Base-by-base conservation (phyloP, 1,140 invertebrate genomes). In the Phymorhynchus buccinoides region DNA sequence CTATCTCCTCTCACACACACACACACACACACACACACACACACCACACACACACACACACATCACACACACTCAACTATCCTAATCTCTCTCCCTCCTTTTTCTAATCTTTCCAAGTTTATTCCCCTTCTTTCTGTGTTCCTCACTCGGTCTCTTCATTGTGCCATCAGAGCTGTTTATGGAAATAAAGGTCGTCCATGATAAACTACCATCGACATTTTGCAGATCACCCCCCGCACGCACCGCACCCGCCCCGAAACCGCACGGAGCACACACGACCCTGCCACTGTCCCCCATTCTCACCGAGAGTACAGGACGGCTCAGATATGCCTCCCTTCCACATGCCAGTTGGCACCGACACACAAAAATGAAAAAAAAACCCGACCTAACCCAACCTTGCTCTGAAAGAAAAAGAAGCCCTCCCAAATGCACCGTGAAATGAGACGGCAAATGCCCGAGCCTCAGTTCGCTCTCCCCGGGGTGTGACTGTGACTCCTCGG, bases 341-440 rank as follows among this genome's bases (percentile, higher is more conserved):
- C 68, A 14, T 32, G 27, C 41, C 52, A 80, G 39, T 30, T 35
- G n/a, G 48, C 52, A n/a, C n/a, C n/a, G n/a, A n/a, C n/a, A n/a
- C n/a, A n/a, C n/a, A n/a, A n/a, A n/a, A n/a, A n/a, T n/a, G n/a
- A n/a, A n/a, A 9, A 42, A 62, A n/a, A 56, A 56, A 22, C 6
- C 35, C 37, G 27, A 7, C n/a, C n/a, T n/a, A n/a, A n/a, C n/a
- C n/a, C n/a, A n/a, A n/a, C n/a, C n/a, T n/a, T n/a, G n/a, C n/a
- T n/a, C n/a, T n/a, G n/a, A n/a, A 37, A 56, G 42, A 30, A 14
- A 6, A 7, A 80, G 35, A 30, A 39, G 27, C 44, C 41, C n/a
- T n/a, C n/a, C 22, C 3, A 78, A 75, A 52, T 32, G 37, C 27
- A 52, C 42, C 83, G 71, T 78, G 83, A 78, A 84, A 84, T 84